Evolutionary conservation across 2,888 invertebrate genomes (phyloP), one percentile per base, ranked within the genome.

Genomic region (Anorthoa munda): DNA sequence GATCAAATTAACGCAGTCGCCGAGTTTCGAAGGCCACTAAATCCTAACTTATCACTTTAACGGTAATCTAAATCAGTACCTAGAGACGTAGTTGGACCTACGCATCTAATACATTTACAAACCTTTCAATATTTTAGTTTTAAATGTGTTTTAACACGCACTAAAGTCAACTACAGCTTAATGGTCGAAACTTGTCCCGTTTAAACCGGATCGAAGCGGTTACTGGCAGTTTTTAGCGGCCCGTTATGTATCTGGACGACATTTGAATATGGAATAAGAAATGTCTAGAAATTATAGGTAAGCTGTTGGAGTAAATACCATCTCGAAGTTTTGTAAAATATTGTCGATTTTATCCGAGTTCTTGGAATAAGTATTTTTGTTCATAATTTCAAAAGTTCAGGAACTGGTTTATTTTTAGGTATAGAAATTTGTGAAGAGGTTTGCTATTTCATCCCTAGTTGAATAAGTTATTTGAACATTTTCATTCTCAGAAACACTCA

Each of bases 241-340:
- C 94, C 92, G 92, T 92, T 94, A 92, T 90, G 89, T 83, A 59
- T 72, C 72, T 61, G 51, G 87, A 85, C 88, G 90, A 92, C 90
- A 91, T 92, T 92, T 92, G 90, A 93, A 93, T 93, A 90, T 90
- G 86, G 89, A 91, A 90, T 91, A 89, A 90, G 90, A 90, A 92
- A 90, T 87, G 87, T 88, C 56, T 63, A 55, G 56, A 53, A 88
- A 89, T 83, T 82, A 79, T 85, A 84, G 89, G 89, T 90, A 56
- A 61, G 66, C 58, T 61, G 48, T 65, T 67, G 15, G 39, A 26
- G 46, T 18, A 50, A 78, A 70, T 46, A 50, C 46, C 15, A 51
- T 46, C 45, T 60, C 4, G 1, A 13, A n/a, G 17, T 46, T 61
- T 13, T 18, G 23, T 18, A 15, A 55, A 46, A 58, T 50, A 26